Evolutionary conservation across 2,888 invertebrate genomes (phyloP), one percentile per base, ranked within the genome.

Genomic region (Drosophila prolongata): DNA sequence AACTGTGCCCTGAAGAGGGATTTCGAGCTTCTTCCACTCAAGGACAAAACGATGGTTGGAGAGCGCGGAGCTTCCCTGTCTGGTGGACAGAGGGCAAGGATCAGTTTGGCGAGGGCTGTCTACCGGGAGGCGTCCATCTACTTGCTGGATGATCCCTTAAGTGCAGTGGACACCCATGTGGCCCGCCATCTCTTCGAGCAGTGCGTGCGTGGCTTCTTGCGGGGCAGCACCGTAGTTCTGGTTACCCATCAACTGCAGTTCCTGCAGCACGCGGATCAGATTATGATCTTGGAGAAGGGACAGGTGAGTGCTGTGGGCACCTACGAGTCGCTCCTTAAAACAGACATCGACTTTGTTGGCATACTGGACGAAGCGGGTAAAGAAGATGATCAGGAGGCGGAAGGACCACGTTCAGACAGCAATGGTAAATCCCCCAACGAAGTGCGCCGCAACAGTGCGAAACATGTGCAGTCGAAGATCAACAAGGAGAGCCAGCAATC

Each of bases 151-250:
- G 98, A 98, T 93, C 98, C 98, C 0, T 93, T 98, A 38, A 96
- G 97, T 70, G 98, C 98, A 0, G 98, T 98, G n/a, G 98, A 98
- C 92, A 95, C 97, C 0, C 96, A 97, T 90, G 98, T 98, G 1
- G 97, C 97, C 1, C 95, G 96, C 5, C 96, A 97, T 91, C 93
- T 98, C 79, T 98, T 98, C 92, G 96, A 98, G 71, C 90, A 92
- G 55, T 92, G 92, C 49, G 92, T 92, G 90, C 90, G 92, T 8
- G 91, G 90, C 6, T 92, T 87, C 80, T 91, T 97, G 61, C 93
- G 93, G 46, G 93, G 94, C n/a, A 95, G 96, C 90, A 95, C 96
- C 8, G 94, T 95, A 0, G 93, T 97, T 52, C 92, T 97, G 60
- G 95, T 96, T 3, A 97, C 97, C 0, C 97, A 98, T 93, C 97